These are phyloP conservation scores for Sterrhoptilus dennistouni DNA, from an alignment of 2,113 vertebrate species.

Conservation along the genomic window DNA sequence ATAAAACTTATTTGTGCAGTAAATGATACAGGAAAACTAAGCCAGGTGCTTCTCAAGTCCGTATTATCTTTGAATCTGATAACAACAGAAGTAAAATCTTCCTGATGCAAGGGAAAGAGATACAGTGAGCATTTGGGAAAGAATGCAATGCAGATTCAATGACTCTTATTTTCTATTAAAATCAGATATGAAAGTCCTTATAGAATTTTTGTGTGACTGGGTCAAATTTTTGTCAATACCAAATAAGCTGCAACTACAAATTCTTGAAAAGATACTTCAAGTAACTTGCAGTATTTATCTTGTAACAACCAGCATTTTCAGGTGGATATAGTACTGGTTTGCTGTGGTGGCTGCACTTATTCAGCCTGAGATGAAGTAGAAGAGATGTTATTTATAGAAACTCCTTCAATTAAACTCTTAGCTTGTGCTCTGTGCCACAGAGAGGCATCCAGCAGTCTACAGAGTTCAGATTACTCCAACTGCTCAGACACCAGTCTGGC, in stretches of 20 bases:
- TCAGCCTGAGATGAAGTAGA: background rate
- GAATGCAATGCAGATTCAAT: background rate
- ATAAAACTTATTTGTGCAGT: background rate
- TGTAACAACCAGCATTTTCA: background rate
- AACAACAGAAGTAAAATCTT: background rate
- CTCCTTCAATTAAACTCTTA: background rate
- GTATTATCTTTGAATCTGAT: background rate
- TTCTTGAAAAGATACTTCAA: background rate
- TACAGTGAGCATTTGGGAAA: background rate
- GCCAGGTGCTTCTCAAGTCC: background rate
- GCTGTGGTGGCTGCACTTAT: background rate
- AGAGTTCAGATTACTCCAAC: slow-evolving; percentile 16
- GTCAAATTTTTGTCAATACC: background rate
- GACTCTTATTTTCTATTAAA: background rate
- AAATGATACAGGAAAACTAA: background rate
- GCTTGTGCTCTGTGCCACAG: background rate
- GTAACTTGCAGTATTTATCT: background rate
- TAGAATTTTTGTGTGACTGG: background rate
- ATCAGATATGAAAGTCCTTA: background rate
- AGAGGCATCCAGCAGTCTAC: background rate
- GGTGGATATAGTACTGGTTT: background rate
- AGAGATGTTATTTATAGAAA: slow-evolving; percentile 13
- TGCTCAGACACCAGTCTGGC: slow-evolving; percentile 39
- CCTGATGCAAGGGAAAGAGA: background rate
- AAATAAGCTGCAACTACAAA: background rate